Evolutionary conservation across 2,888 invertebrate species (phyloP).

Genomic region (Thereva nobilitata): DNA sequence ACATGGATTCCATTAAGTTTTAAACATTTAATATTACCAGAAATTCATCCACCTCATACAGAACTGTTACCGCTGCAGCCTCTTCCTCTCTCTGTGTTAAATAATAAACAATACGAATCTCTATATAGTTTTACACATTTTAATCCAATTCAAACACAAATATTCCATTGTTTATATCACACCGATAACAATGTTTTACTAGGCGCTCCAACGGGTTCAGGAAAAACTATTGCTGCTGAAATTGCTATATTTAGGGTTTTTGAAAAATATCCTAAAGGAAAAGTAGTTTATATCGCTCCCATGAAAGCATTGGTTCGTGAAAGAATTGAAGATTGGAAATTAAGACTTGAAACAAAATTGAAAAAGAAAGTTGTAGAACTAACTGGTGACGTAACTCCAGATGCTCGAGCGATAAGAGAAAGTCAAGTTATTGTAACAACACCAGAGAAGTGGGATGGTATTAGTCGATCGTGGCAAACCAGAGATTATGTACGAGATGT

Average conservation of each 20-base stretch:
- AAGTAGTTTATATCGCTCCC: slow-evolving; percentile 97
- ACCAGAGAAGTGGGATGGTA: slow-evolving; percentile 99
- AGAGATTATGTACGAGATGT: slow-evolving; percentile 92
- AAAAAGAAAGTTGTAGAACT: slow-evolving; percentile 89
- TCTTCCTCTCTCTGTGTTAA: slow-evolving; percentile 80
- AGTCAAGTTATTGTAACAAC: slow-evolving; percentile 97
- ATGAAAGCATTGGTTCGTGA: slow-evolving; percentile 97
- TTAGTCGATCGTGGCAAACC: slow-evolving; percentile 97
- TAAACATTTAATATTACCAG: slow-evolving; percentile 87
- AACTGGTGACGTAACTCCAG: slow-evolving; percentile 90
- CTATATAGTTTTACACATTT: slow-evolving; percentile 93
- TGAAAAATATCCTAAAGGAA: slow-evolving; percentile 75
- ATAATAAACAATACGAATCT: slow-evolving; percentile 74
- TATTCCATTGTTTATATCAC: slow-evolving; percentile 95
- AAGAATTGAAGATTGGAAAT: slow-evolving; percentile 93
- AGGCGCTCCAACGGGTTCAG: slow-evolving; percentile 85
- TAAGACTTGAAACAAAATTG: slow-evolving; percentile 72
- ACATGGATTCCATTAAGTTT: slow-evolving; percentile 70
- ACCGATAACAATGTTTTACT: slow-evolving; percentile 91
- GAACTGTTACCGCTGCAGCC: slow-evolving; percentile 91
- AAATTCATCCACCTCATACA: slow-evolving; percentile 90
- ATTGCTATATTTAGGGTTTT: slow-evolving; percentile 95
- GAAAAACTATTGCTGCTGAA: slow-evolving; percentile 98
- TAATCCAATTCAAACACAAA: slow-evolving; percentile 98
- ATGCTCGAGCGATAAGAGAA: slow-evolving; percentile 76